Evolutionary conservation across 2,888 invertebrate species (phyloP), one percentile per base, ranked within the genome.

Genomic region (Ennomos quercinarius): DNA sequence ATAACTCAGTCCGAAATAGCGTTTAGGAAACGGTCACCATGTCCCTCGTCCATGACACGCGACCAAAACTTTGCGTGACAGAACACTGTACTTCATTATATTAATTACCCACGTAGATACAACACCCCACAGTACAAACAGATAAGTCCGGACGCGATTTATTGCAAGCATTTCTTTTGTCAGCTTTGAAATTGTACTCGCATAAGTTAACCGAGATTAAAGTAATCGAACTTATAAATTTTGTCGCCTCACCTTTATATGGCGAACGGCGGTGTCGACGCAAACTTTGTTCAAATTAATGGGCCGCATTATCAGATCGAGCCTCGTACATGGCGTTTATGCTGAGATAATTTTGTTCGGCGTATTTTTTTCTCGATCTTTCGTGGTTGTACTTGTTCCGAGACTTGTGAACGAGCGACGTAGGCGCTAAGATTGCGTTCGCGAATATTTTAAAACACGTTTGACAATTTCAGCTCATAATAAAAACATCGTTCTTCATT

Each of bases 161-260:
- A 92, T 92, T 83, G 89, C 90, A 81, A 89, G 91, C 92, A 92
- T 92, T 92, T 92, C 92, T 92, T 92, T 92, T 92, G 92, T 92
- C 92, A 92, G 92, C 89, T 91, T 89, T 89, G 91, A 91, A 92
- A 92, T 92, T 91, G 92, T 91, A 91, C 87, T 89, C 92, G 92
- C 92, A 92, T 92, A 92, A 91, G 92, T 92, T 91, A 92, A 82
- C 87, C 85, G 87, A 92, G 92, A 92, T 92, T 92, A 92, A 91
- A 92, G 89, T 92, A 92, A 92, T 92, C 92, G 92, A 92, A 92
- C 92, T 91, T 92, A 92, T 92, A 92, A 92, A 92, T 92, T 92
- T 91, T 91, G 92, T 92, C 92, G 89, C 84, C 89, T 92, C 91
- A 92, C 90, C 91, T 92, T 86, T 91, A 89, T 89, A 91, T 85